phyloP scores from a whole-genome alignment of 2,888 invertebrate species.

The Choristoneura rosaceana region DNA sequence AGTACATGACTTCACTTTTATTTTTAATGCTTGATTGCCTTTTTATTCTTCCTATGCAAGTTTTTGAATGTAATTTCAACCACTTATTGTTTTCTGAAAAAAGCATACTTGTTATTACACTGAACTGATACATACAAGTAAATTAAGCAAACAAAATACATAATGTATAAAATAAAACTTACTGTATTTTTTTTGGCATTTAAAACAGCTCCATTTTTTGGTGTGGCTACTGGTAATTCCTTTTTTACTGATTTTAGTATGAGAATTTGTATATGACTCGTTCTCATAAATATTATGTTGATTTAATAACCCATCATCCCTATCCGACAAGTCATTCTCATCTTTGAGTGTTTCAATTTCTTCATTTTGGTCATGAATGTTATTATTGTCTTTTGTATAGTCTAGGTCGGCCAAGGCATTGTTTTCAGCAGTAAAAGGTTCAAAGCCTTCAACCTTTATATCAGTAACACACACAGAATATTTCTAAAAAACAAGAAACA shows the following conservation, averaged over 20 bases:
- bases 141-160: not conserved
- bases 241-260: slow-evolving; percentile 11
- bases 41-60: slow-evolving; percentile 19
- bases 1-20: slow-evolving; percentile 21
- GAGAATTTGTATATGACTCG: not conserved
- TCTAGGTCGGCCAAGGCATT: slow-evolving; percentile 2
- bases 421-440: slow-evolving; percentile 6
- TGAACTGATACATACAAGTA: not conserved
- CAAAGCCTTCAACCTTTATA: slow-evolving; percentile 26
- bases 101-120: not conserved
- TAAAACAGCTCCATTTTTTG: slow-evolving; percentile 42
- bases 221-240: not conserved
- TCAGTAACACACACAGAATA: slow-evolving; percentile 7
- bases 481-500: slow-evolving; percentile 18
- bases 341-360: slow-evolving; percentile 9
- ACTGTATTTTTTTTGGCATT: slow-evolving; percentile 49
- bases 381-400: slow-evolving; percentile 9
- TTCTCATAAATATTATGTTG: slow-evolving; percentile 1
- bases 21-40: not conserved
- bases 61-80: slow-evolving; percentile 43
- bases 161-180: slow-evolving; percentile 25
- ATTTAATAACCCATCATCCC: slow-evolving; percentile 7
- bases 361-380: not conserved
- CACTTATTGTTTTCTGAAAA: slow-evolving; percentile 46
- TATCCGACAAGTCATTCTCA: slow-evolving; percentile 13